Percentiles rank a stretch among this genome's conserved stretches.
phyloP scores from a whole-genome alignment of 2,113 vertebrate species.

The Chunga burmeisteri region DNA sequence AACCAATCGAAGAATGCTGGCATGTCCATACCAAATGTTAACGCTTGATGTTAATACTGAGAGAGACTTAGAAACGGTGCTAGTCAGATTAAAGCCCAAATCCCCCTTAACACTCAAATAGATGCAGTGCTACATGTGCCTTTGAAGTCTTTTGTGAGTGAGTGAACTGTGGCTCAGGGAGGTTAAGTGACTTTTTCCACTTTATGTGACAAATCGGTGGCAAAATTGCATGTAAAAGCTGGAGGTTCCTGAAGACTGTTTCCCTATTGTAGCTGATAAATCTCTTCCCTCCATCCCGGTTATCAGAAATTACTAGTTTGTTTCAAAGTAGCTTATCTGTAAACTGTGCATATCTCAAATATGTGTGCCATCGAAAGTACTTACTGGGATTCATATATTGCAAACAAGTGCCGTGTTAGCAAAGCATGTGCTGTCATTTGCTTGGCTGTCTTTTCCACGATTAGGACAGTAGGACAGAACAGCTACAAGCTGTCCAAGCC shows the following conservation, averaged over 20 bases:
- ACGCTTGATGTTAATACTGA: background rate
- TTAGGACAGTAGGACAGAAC: background rate
- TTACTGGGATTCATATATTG: background rate
- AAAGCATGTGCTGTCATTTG: background rate
- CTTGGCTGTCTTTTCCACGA: background rate
- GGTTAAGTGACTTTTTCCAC: background rate
- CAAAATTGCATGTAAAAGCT: background rate
- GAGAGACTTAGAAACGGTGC: background rate
- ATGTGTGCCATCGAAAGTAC: background rate
- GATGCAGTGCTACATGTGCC: background rate
- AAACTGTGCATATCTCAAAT: background rate
- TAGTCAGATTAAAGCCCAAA: background rate
- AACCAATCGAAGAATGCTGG: background rate
- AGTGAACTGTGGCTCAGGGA: background rate
- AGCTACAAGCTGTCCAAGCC: background rate
- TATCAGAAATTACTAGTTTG: background rate
- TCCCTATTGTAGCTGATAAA: background rate
- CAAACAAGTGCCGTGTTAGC: background rate
- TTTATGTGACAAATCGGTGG: background rate
- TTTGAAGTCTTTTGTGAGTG: conserved; percentile 13
- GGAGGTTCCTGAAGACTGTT: background rate
- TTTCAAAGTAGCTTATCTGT: background rate
- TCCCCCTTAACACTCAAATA: background rate
- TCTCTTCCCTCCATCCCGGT: background rate
- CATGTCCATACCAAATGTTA: background rate